phyloP scores from a whole-genome alignment of 1,140 invertebrate genomes.

The Lethrus apterus region DNA sequence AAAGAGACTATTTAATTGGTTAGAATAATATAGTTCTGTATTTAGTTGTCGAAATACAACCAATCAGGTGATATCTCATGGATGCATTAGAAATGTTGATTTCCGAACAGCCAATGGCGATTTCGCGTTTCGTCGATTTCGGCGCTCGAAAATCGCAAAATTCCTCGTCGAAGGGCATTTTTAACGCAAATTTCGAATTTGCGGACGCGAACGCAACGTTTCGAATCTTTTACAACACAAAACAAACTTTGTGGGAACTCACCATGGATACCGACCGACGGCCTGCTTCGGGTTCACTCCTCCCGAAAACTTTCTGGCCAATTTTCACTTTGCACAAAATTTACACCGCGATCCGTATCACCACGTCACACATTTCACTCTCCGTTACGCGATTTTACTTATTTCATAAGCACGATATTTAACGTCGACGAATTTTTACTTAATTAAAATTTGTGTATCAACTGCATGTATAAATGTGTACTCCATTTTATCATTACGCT shows the following conservation, averaged over 20 bases:
- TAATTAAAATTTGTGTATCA: constrained; percentile 37
- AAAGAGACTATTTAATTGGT: constrained; percentile 44
- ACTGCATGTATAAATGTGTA: constrained; percentile 38
- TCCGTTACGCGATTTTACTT: constrained; percentile 26
- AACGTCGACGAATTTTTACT: constrained; percentile 30
- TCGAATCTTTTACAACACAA: constrained; percentile 4
- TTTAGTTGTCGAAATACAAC: constrained; percentile 45
- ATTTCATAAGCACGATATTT: constrained; percentile 25
- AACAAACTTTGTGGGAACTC: constrained; percentile 24
- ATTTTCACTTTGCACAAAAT: constrained; percentile 14
- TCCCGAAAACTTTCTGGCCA: constrained; percentile 9
- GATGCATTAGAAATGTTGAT: constrained; percentile 49
- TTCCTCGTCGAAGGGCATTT: not conserved
- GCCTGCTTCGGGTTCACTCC: constrained; percentile 20
- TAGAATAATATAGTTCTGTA: constrained; percentile 41
- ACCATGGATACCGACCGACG: constrained; percentile 36
- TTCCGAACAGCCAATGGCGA: constrained; percentile 50
- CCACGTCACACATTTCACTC: constrained; percentile 16
- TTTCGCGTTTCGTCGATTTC: constrained; percentile 39
- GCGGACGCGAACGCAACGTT: not conserved
- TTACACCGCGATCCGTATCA: constrained; percentile 3
- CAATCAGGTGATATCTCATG: constrained; percentile 58
- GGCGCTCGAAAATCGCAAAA: constrained; percentile 8
- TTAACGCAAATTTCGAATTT: not conserved
- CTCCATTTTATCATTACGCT: constrained; percentile 43